phyloP scores from a whole-genome alignment of 2,113 vertebrate species.

The Seriola dumerili region DNA sequence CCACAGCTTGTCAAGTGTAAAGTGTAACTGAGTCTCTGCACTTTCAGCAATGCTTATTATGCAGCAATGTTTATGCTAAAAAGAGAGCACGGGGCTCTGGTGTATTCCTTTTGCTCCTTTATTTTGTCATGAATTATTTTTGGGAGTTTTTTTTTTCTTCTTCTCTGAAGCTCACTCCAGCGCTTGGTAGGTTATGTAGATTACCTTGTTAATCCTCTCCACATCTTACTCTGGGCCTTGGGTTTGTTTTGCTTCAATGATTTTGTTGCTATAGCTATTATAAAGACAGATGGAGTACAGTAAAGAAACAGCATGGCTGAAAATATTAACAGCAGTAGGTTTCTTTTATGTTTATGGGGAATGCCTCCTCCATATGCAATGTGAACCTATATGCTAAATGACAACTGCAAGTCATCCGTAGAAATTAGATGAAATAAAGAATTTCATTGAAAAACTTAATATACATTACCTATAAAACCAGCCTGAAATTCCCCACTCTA shows the following conservation, averaged over 20 bases:
- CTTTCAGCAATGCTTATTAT: conserved; percentile 2
- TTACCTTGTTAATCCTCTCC: not conserved
- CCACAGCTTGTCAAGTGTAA: not conserved
- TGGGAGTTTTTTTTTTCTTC: not conserved
- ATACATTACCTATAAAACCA: not conserved
- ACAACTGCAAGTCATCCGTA: not conserved
- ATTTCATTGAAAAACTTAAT: too few relatives aligned
- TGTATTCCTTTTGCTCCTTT: not conserved
- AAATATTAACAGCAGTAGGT: conserved; percentile 21
- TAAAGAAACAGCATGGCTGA: not conserved
- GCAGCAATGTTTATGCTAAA: conserved; percentile 2
- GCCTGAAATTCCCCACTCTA: not conserved
- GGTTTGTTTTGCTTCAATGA: conserved; percentile 10
- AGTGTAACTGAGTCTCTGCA: not conserved
- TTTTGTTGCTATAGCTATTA: not conserved
- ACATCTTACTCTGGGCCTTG: not conserved
- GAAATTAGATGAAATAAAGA: not conserved
- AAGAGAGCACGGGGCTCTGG: not conserved
- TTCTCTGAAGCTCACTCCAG: not conserved
- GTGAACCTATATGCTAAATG: not conserved
- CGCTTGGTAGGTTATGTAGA: not conserved
- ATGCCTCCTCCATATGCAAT: not conserved
- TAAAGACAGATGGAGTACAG: not conserved
- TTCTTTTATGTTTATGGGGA: conserved; percentile 16
- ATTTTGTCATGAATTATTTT: not conserved